A percentile compares a stretch with the other conserved stretches of the same genome.
These are phyloP conservation scores for Galerucella nymphaeae DNA, from an alignment of 2,888 invertebrate genomes.

Conservation along the genomic window DNA sequence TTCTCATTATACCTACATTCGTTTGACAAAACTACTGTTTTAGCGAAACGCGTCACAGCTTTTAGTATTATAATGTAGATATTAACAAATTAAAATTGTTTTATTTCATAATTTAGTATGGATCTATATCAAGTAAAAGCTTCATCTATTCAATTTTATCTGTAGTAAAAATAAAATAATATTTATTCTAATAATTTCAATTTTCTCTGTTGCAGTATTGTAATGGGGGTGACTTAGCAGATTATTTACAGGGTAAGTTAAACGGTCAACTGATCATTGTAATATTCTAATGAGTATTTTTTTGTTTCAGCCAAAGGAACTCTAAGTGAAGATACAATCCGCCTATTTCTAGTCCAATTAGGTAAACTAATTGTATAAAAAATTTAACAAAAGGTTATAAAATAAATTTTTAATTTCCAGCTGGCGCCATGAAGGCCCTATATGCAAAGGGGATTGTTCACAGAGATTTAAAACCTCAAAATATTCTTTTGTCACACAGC, in stretches of 20 bases:
- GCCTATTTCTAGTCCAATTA: conserved; percentile 93
- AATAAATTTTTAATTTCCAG: conserved; percentile 64
- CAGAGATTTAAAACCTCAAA: conserved; percentile 98
- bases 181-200: conserved; percentile 6
- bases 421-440: conserved; percentile 97
- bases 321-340: conserved; percentile 96
- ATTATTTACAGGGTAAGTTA: conserved; percentile 84
- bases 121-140: not conserved
- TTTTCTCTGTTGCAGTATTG: conserved; percentile 81
- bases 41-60: no score
- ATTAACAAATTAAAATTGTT: no score
- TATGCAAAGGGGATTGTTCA: conserved; percentile 98
- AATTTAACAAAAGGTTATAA: not conserved
- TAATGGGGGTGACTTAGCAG: conserved; percentile 98
- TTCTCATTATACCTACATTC: no score
- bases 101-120: no score
- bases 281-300: conserved; percentile 28
- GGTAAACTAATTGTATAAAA: conserved; percentile 67
- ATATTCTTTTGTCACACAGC: conserved; percentile 93
- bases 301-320: conserved; percentile 82
- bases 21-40: no score
- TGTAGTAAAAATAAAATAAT: not conserved
- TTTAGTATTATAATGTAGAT: no score
- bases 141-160: no score
- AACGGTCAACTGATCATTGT: not conserved